These are phyloP conservation scores for Corythoichthys haematopterus DNA, from an alignment of 2,113 vertebrate species.

Conservation along the genomic window DNA sequence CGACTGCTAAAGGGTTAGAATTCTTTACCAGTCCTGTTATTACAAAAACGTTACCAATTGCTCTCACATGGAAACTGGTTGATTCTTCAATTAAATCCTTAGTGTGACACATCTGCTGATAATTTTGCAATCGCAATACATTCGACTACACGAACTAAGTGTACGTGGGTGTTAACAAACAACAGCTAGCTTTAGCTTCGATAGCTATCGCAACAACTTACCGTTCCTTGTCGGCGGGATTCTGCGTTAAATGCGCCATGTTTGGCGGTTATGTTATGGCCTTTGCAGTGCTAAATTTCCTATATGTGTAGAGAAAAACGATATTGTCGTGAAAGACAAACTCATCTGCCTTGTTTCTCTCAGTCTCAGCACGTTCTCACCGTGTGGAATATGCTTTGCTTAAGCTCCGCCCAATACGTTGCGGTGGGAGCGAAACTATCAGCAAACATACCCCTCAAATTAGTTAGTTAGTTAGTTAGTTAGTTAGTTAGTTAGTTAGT, in stretches of 20 bases:
- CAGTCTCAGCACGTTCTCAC: not conserved
- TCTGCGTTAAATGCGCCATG: constrained; percentile 62
- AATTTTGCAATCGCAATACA: not conserved
- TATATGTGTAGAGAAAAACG: not conserved
- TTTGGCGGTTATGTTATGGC: not conserved
- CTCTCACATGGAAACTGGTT: not conserved
- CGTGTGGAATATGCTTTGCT: not conserved
- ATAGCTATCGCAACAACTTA: constrained; percentile 13
- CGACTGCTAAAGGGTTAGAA: too few relatives aligned
- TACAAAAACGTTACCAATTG: not conserved
- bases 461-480: too few relatives aligned
- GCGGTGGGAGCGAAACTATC: not conserved
- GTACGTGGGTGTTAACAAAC: too few relatives aligned
- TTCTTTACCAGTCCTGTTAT: not conserved
- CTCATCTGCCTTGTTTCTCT: not conserved
- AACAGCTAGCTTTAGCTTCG: constrained; percentile 9
- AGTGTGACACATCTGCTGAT: not conserved
- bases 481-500: too few relatives aligned
- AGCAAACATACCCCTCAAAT: too few relatives aligned
- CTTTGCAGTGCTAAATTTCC: too few relatives aligned
- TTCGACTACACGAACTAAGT: not conserved
- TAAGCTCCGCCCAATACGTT: not conserved
- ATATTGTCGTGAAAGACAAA: not conserved
- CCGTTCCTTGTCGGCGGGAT: constrained; percentile 68
- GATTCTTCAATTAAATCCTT: not conserved